phyloP scores from a whole-genome alignment of 2,888 invertebrate species.

The Exocentrus adspersus region DNA sequence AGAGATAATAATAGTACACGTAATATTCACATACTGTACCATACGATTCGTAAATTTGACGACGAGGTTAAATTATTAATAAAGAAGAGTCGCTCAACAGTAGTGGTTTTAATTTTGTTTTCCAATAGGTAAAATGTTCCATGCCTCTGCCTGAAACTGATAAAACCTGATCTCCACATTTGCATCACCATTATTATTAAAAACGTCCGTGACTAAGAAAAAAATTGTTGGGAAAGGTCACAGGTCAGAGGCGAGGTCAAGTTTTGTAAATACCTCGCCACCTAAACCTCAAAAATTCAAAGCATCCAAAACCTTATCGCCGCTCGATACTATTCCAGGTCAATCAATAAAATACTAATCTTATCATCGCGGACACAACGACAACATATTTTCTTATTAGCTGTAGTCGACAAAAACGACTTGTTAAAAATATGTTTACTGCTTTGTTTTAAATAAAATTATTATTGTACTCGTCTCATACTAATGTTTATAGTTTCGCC shows the following conservation, averaged over 20 bases:
- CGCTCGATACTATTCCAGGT: not conserved
- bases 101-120: too few species aligned
- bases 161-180: not conserved
- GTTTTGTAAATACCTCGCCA: too few species aligned
- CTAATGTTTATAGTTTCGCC: not conserved
- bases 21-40: not conserved
- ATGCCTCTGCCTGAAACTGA: too few species aligned
- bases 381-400: not conserved
- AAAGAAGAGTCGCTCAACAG: too few species aligned
- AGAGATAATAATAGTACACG: conserved; percentile 19
- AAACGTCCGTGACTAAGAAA: not conserved
- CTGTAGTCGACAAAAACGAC: not conserved
- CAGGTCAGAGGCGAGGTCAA: not conserved
- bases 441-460: too few species aligned
- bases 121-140: too few species aligned
- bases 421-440: conserved; percentile 3
- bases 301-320: too few species aligned
- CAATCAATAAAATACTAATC: not conserved
- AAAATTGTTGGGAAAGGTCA: not conserved
- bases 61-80: too few species aligned
- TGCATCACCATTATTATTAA: not conserved
- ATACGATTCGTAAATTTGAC: too few species aligned
- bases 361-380: not conserved
- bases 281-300: too few species aligned
- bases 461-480: not conserved